A percentile compares a stretch with the other conserved stretches of the same genome.
Conservation (phyloP, 2,113 vertebrate species). For the Chaetops frenatus region DNA sequence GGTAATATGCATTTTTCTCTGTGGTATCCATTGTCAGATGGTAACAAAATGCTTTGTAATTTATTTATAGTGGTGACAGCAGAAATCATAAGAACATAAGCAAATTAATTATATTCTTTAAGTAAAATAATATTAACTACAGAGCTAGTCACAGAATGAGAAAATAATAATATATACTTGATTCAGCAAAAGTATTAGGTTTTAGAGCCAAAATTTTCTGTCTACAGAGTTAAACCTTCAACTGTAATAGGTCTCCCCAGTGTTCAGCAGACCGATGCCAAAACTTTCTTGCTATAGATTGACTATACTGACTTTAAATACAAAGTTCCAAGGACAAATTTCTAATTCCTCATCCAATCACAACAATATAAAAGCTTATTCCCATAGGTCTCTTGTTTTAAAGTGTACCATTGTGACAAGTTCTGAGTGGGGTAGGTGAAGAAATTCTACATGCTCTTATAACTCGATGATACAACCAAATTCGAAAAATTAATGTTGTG, state of each 20-base stretch:
- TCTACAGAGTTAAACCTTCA: not conserved
- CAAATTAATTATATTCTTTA: not conserved
- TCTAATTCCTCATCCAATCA: not conserved
- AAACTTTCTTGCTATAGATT: not conserved
- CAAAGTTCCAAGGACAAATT: not conserved
- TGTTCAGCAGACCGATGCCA: not conserved
- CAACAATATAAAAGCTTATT: not conserved
- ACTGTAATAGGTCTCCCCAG: not conserved
- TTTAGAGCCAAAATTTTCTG: not conserved
- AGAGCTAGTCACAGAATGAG: not conserved
- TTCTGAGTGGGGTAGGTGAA: not conserved
- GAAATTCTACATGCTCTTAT: not conserved
- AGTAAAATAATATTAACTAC: not conserved
- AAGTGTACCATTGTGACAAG: not conserved
- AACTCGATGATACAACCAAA: not conserved
- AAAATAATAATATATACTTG: not conserved
- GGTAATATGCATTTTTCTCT: not conserved
- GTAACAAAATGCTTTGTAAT: not conserved
- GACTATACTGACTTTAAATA: not conserved
- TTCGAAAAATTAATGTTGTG: conserved; percentile 36
- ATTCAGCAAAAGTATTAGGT: not conserved
- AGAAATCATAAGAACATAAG: not conserved
- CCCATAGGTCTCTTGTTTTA: not conserved
- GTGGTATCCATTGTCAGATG: not conserved
- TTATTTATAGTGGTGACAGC: not conserved